Evolutionary conservation across 2,888 invertebrate genomes (phyloP), one percentile per base, ranked within the genome.

Genomic region (Creontiades dilutus): DNA sequence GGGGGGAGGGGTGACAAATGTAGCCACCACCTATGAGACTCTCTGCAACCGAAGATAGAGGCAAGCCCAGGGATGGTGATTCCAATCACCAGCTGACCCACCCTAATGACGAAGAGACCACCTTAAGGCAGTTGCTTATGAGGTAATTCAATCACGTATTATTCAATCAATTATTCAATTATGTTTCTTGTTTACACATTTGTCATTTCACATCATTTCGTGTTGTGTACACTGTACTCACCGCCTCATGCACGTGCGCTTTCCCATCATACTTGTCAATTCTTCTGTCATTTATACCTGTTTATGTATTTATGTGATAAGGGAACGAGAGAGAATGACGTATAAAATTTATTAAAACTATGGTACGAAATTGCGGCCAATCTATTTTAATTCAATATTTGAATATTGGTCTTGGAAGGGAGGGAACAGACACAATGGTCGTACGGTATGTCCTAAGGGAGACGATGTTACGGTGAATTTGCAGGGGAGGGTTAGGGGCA

Each of bases 101-200:
- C 92, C 92, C 91, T 91, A 92, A 92, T 93, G 95, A 95, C 93
- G 97, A 97, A 96, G 97, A 97, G 95, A 96, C 97, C 94, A 97
- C 97, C 95, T 96, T 97, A 95, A 97, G 97, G 95, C 97, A 97
- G 96, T 96, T 97, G 95, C 97, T 97, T 95, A 96, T 97, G 96
- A 97, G 97, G 97, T 96, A 96, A 88, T 23, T 88, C 80, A 27
- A 19, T 57, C 23, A 68, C 57, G n/a, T 68, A 68, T 68, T 27
- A 23, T 23, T 23, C 19, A 68, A 68, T 68, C 19, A 68, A 57
- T 16, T 68, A 68, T 23, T 68, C 23, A 23, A 23, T n/a, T n/a
- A n/a, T 52, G 52, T 52, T 52, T 52, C 23, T 7, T 68, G 23
- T 68, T 7, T 68, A 52, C 68, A 23, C 0, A 27, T 57, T 57